Evolutionary conservation across 2,888 invertebrate genomes (phyloP).

Genomic region (Orgyia antiqua): DNA sequence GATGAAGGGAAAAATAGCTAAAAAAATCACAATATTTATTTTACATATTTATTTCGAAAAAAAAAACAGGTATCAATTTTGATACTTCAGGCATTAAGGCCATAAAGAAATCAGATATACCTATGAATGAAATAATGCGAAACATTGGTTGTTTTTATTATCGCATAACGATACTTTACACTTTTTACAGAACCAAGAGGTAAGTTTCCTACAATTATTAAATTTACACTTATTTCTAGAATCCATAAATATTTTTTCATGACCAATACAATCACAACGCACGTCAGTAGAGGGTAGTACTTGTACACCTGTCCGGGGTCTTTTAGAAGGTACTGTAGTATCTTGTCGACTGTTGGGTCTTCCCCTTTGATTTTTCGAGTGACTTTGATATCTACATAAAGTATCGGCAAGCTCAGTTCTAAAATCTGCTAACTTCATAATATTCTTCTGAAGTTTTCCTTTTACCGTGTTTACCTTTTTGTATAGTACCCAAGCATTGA

Average conservation of each 20-base stretch:
- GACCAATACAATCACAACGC: constrained; percentile 29
- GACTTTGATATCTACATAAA: constrained; percentile 30
- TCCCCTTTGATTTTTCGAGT: constrained; percentile 29
- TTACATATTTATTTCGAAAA: constrained; percentile 27
- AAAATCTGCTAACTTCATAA: constrained; percentile 33
- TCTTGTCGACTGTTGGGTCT: constrained; percentile 23
- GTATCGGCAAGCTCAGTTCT: constrained; percentile 33
- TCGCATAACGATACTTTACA: constrained; percentile 16
- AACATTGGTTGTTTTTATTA: constrained; percentile 1
- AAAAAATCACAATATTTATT: constrained; percentile 25
- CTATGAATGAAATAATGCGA: constrained; percentile 6
- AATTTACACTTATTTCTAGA: constrained; percentile 31
- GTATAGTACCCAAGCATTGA: constrained; percentile 7
- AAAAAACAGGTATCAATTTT: constrained; percentile 30
- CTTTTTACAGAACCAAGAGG: constrained; percentile 30
- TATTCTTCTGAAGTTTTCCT: constrained; percentile 5
- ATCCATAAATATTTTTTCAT: constrained; percentile 32
- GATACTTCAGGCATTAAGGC: constrained; percentile 31
- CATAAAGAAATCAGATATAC: constrained; percentile 13
- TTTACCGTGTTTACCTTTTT: constrained; percentile 11
- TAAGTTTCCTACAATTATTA: constrained; percentile 32
- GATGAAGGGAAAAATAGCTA: constrained; percentile 27
- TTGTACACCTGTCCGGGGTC: constrained; percentile 28
- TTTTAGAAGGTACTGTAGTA: constrained; percentile 22
- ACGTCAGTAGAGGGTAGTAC: constrained; percentile 29